phyloP scores from a whole-genome alignment of 2,797 vertebrate genomes.

The Sebastes oblongus region DNA sequence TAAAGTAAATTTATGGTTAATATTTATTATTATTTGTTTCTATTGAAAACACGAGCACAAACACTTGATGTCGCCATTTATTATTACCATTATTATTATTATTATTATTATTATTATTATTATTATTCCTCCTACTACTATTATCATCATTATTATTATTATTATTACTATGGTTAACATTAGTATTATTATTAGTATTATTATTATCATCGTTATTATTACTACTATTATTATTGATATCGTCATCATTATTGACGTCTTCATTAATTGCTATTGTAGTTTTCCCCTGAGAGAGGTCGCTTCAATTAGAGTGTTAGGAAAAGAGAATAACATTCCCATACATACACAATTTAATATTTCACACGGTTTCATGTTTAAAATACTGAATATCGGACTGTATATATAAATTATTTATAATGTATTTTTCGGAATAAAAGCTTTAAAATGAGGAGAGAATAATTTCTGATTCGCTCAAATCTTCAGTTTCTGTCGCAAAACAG shows the following conservation, averaged over 20 bases:
- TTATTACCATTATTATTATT: neutral
- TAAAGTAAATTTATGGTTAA: neutral
- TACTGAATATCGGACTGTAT: too few species aligned
- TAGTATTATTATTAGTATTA: too few species aligned
- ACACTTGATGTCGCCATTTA: neutral
- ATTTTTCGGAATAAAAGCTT: neutral
- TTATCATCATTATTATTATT: neutral
- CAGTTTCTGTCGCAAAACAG: neutral
- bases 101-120: neutral
- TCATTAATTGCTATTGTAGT: neutral
- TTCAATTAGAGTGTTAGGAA: rapidly evolving
- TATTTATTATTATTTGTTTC: neutral
- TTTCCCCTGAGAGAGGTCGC: neutral
- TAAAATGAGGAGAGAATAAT: neutral
- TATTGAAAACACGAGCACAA: neutral
- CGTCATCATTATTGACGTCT: neutral
- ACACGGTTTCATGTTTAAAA: neutral
- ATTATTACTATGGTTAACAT: neutral
- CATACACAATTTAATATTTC: neutral
- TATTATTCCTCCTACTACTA: too few species aligned
- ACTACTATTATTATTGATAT: neutral
- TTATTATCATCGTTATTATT: neutral
- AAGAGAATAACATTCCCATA: neutral
- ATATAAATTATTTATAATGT: neutral
- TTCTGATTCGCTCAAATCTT: neutral